Conservation (phyloP, 1,140 invertebrate genomes). For the Cecropterus lyciades region DNA sequence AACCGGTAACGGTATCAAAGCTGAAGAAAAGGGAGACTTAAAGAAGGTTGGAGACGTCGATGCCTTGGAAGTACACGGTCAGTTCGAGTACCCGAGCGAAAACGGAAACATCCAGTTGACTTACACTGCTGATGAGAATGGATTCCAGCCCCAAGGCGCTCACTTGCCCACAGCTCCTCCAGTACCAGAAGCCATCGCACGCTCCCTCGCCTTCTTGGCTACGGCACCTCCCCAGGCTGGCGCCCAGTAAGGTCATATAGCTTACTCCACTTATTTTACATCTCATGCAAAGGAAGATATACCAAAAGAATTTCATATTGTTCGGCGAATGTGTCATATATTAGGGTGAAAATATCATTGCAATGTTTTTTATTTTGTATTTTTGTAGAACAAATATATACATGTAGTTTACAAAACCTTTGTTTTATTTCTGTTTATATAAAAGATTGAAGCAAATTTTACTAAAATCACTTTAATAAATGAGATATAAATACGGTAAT, state of each 20-base stretch:
- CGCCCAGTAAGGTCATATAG: constrained; percentile 7
- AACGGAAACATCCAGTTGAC: constrained; percentile 87
- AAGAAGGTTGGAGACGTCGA: constrained; percentile 86
- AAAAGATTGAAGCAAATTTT: not conserved
- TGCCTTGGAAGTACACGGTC: constrained; percentile 85
- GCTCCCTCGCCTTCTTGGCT: constrained; percentile 82
- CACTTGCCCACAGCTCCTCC: constrained; percentile 88
- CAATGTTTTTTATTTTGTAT: constrained; percentile 41
- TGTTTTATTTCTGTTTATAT: not conserved
- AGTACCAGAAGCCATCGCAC: constrained; percentile 77
- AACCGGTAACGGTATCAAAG: constrained; percentile 90
- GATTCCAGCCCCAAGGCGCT: constrained; percentile 85
- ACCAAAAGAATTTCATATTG: constrained; percentile 1
- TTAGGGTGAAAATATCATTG: not conserved
- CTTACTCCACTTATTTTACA: not conserved
- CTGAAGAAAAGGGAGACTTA: constrained; percentile 87
- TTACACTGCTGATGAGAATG: constrained; percentile 91
- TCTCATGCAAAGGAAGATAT: not conserved
- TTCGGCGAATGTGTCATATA: not conserved
- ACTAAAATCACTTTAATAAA: no score
- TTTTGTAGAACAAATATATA: constrained; percentile 44
- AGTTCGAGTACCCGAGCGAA: constrained; percentile 87
- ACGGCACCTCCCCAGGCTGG: constrained; percentile 70
- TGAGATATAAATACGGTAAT: no score
- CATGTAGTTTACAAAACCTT: constrained; percentile 9